Base-by-base conservation (phyloP, 2,888 invertebrate species). In the Tetheella fluctuosa region DNA sequence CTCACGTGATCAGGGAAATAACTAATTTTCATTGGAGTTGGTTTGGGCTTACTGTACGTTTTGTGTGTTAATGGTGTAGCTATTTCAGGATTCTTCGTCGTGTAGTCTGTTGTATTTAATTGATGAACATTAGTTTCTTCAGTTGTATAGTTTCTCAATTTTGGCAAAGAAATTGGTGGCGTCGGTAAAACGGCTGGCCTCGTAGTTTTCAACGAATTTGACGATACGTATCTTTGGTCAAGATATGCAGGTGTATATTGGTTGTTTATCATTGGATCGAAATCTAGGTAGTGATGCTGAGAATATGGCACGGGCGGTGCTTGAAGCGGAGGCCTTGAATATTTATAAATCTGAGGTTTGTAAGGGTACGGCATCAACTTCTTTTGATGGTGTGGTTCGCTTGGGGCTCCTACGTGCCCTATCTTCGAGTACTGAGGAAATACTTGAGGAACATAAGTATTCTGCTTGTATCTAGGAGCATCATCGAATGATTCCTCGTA, bases 1-100 rank as follows among this genome's bases (percentile, higher is more conserved):
- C 93, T 81, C 48, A 91, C 80, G 55, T 87, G 85, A 13, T 91
- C 91, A 2, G 84, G 74, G 62, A 86, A 83, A 63, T 90, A 88
- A 63, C 77, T 88, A 1, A 83, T 68, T 74, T 89, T 91, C 54
- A 77, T 71, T 37, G 83, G 77, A 8, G 77, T 63, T 30, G 77
- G 80, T 67, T 79, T 83, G 42, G 81, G 74, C 68, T 82, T 86
- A 28, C 70, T 77, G 55, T 84, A 78, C 17, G 71, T 74, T 71
- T 83, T 87, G 58, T 20, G 48, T 20, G 48, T 48, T 20, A 82
- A 77, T 23, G 68, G 67, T 1, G 81, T 82, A 17, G 71, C 71
- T 3, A 65, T 64, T 60, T 90, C 87, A n/a, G 85, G 76, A 54
- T 77, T 73, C 65, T 72, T 81, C 6, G 85, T 84, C 12, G 81